These are phyloP conservation scores for Andrena praecox DNA, from an alignment of 2,888 invertebrate genomes.

Conservation along the genomic window DNA sequence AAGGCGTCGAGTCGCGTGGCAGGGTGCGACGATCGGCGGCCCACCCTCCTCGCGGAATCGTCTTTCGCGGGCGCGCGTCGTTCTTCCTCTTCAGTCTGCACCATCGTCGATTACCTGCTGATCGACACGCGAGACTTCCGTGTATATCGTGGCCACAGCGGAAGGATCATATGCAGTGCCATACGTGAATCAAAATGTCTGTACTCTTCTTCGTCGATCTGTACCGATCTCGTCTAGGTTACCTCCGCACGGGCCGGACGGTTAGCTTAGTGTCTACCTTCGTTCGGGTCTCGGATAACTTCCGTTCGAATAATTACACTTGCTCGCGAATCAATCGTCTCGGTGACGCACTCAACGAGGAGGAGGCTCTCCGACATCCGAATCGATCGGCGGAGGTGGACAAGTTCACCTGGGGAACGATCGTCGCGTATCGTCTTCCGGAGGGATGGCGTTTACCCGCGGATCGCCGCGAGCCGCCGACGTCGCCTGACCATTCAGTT, in stretches of 20 bases:
- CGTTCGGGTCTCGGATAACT: constrained; percentile 9
- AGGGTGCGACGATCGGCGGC: constrained; percentile 2
- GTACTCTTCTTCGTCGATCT: constrained; percentile 21
- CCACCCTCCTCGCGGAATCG: too few species aligned
- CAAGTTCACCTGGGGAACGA: background rate
- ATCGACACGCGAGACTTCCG: background rate
- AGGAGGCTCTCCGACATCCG: constrained; percentile 10
- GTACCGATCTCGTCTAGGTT: constrained; percentile 29
- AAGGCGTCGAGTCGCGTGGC: constrained; percentile 10
- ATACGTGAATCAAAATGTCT: constrained; percentile 68
- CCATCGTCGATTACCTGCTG: background rate
- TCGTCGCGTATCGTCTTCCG: constrained; percentile 9
- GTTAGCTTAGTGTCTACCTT: constrained; percentile 7
- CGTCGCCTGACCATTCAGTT: constrained; percentile 29
- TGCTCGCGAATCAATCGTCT: constrained; percentile 8
- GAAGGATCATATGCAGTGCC: constrained; percentile 59
- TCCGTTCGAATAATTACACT: background rate
- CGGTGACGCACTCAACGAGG: constrained; percentile 19
- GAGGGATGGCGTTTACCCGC: background rate
- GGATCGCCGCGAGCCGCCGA: constrained; percentile 22
- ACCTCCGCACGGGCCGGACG: background rate
- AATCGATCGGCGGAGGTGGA: constrained; percentile 3
- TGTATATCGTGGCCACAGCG: too few species aligned
- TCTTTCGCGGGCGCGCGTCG: too few species aligned
- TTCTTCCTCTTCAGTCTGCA: background rate